Conservation (phyloP, 1,140 invertebrate species). For the Drosophila leontia region DNA sequence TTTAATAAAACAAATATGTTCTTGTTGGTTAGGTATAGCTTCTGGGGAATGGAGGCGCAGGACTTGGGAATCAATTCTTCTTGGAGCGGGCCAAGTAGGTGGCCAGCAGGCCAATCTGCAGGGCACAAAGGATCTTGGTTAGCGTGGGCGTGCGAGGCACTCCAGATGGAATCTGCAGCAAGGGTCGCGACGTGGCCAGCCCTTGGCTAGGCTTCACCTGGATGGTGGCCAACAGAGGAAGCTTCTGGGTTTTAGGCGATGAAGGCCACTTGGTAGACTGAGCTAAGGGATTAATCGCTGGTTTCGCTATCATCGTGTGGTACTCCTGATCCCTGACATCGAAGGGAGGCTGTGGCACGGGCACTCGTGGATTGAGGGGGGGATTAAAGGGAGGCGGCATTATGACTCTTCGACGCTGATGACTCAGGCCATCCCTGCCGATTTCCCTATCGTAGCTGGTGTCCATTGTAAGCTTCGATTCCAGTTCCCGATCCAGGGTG, state of each 20-base stretch:
- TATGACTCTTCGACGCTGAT: constrained; percentile 23
- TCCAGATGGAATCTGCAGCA: constrained; percentile 27
- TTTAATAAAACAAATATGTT: not conserved
- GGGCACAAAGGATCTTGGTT: constrained; percentile 40
- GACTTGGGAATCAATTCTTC: constrained; percentile 3
- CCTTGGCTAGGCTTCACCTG: constrained; percentile 16
- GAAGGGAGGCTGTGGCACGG: constrained; percentile 61
- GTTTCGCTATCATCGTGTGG: constrained; percentile 40
- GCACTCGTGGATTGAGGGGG: constrained; percentile 64
- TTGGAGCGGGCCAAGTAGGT: constrained; percentile 34
- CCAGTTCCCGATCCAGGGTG: not conserved
- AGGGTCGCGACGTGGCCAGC: not conserved
- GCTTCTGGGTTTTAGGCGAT: not conserved
- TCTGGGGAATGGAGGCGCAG: not conserved
- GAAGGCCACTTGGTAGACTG: not conserved
- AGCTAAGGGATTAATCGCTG: constrained; percentile 5
- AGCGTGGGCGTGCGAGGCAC: constrained; percentile 21
- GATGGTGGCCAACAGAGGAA: not conserved
- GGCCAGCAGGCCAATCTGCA: constrained; percentile 61
- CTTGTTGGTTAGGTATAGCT: not conserved
- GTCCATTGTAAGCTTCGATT: constrained; percentile 11
- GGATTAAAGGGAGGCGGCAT: constrained; percentile 47
- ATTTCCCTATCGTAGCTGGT: not conserved
- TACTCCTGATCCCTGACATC: constrained; percentile 66
- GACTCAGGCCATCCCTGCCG: not conserved